Evolutionary conservation across 2,888 invertebrate genomes (phyloP).

Genomic region (Chesias legatella): DNA sequence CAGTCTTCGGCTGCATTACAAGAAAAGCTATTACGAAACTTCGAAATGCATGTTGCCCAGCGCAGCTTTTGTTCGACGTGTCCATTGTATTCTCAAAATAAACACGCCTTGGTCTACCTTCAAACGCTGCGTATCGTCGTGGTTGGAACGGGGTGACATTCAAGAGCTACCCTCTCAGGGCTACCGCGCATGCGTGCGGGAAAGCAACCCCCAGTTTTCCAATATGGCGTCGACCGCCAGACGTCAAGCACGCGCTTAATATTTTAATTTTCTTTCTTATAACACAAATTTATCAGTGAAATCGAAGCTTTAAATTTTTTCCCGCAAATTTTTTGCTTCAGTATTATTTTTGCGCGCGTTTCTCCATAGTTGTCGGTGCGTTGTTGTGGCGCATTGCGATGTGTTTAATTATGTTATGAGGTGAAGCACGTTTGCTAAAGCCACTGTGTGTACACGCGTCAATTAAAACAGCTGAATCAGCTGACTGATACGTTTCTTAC

Average conservation of each 20-base stretch:
- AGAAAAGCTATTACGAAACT: slow-evolving; percentile 5
- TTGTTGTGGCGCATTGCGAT: slow-evolving; percentile 52
- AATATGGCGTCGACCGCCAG: slow-evolving; percentile 76
- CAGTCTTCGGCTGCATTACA: neutral
- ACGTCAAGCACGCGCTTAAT: slow-evolving; percentile 65
- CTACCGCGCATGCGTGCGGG: slow-evolving; percentile 64
- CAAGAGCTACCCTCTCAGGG: slow-evolving; percentile 48
- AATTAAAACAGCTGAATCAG: slow-evolving; percentile 28
- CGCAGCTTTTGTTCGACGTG: slow-evolving; percentile 31
- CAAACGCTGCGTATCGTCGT: slow-evolving; percentile 17
- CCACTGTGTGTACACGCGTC: slow-evolving; percentile 37
- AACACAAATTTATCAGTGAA: slow-evolving; percentile 21
- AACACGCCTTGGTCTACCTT: slow-evolving; percentile 31
- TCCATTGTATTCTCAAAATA: slow-evolving; percentile 35
- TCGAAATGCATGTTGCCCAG: slow-evolving; percentile 24
- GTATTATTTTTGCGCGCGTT: slow-evolving; percentile 25
- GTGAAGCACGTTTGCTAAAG: slow-evolving; percentile 44
- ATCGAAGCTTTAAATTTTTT: slow-evolving; percentile 16
- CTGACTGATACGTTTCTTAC: slow-evolving; percentile 16
- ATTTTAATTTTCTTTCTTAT: slow-evolving; percentile 44
- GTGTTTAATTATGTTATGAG: slow-evolving; percentile 49
- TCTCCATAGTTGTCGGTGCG: slow-evolving; percentile 24
- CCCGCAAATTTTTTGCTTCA: slow-evolving; percentile 23
- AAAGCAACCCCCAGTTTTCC: slow-evolving; percentile 60
- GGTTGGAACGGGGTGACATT: slow-evolving; percentile 42